Percentiles rank a stretch among this genome's conserved stretches.
Conservation (phyloP, 2,888 invertebrate species). For the Lasioglossum zephyrum region DNA sequence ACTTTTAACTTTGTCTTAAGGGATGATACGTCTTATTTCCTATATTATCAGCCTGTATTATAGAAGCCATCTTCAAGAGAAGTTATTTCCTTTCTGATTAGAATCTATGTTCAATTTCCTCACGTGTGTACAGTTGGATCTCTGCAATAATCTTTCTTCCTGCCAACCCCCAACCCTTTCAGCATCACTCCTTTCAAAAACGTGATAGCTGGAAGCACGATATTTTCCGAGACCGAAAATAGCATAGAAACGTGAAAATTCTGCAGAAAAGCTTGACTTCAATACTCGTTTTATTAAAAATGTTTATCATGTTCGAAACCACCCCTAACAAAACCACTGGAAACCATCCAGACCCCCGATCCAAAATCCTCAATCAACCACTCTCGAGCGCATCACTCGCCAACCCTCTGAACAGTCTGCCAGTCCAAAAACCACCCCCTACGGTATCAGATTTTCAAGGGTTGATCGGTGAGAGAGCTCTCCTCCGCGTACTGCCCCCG, state of each 20-base stretch:
- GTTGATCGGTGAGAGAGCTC: not conserved
- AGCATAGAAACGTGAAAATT: not conserved
- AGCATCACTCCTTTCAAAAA: not conserved
- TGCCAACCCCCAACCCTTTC: not conserved
- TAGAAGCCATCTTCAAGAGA: not conserved
- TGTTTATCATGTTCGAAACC: no score
- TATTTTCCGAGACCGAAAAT: no score
- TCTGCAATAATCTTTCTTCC: no score
- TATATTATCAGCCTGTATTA: not conserved
- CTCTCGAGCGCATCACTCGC: not conserved
- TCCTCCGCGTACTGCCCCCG: constrained; percentile 53
- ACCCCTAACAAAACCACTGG: no score
- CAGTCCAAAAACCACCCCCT: not conserved
- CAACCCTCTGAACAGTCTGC: not conserved
- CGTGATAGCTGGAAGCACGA: no score
- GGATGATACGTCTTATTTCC: not conserved
- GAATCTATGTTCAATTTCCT: not conserved
- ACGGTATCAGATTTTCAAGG: not conserved
- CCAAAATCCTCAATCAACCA: not conserved
- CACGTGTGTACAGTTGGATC: not conserved
- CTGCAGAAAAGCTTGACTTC: not conserved
- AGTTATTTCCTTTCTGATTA: not conserved
- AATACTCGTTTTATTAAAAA: no score
- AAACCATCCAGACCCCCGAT: not conserved
- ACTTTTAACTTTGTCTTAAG: not conserved